These are phyloP conservation scores for Augochlora pura DNA, from an alignment of 1,140 invertebrate species.

Conservation along the genomic window DNA sequence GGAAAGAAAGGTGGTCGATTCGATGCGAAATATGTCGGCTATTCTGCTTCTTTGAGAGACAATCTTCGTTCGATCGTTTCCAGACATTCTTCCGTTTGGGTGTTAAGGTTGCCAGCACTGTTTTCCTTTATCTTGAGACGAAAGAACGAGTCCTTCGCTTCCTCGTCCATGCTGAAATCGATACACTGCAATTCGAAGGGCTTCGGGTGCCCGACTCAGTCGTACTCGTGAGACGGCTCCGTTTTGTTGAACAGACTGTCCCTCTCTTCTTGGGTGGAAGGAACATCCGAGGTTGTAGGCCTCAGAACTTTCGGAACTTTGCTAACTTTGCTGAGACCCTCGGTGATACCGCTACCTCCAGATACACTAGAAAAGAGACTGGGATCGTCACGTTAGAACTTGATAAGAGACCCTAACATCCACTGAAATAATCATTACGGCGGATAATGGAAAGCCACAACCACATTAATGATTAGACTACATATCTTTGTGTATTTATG, in stretches of 20 bases:
- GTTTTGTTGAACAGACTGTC: constrained; percentile 84
- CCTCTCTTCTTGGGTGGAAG: constrained; percentile 84
- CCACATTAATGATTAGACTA: too few species aligned
- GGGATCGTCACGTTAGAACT: constrained; percentile 77
- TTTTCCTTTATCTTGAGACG: constrained; percentile 32
- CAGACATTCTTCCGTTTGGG: not conserved
- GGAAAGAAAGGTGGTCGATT: not conserved
- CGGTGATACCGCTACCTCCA: constrained; percentile 80
- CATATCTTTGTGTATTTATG: too few species aligned
- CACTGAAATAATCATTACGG: not conserved
- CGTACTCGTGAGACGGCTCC: constrained; percentile 88
- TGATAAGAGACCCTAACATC: constrained; percentile 4
- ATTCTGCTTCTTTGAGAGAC: not conserved
- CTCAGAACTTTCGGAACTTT: constrained; percentile 75
- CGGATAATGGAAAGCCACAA: not conserved
- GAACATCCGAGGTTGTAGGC: constrained; percentile 78
- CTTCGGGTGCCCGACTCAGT: constrained; percentile 76
- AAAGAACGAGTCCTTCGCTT: constrained; percentile 7
- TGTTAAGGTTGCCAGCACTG: constrained; percentile 1
- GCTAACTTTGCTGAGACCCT: constrained; percentile 82
- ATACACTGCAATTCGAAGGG: constrained; percentile 20
- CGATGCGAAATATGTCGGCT: not conserved
- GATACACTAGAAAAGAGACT: constrained; percentile 78
- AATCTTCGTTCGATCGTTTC: not conserved
- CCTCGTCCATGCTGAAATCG: not conserved